phyloP scores from a whole-genome alignment of 2,888 invertebrate species.

The Calameuta idolon region DNA sequence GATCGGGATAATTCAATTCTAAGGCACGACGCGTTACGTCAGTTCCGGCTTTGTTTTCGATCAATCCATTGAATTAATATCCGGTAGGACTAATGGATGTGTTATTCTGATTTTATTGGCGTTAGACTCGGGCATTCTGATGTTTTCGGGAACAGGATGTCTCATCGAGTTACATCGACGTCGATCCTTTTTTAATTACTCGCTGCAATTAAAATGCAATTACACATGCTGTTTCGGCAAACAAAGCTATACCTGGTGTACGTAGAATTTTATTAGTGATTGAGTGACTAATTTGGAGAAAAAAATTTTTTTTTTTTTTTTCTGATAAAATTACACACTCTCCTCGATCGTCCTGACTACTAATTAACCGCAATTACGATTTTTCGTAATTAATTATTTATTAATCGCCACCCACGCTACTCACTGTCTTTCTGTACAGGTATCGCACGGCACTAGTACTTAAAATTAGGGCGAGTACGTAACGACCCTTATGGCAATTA shows the following conservation, averaged over 20 bases:
- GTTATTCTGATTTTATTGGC: not conserved
- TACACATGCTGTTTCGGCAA: not conserved
- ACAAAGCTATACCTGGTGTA: not conserved
- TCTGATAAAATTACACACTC: too few relatives aligned
- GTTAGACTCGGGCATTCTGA: not conserved
- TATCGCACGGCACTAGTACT: not conserved
- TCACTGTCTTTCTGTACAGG: not conserved
- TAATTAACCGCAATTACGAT: not conserved
- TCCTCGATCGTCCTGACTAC: not conserved
- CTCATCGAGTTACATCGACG: not conserved
- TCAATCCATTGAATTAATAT: not conserved
- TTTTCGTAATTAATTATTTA: not conserved
- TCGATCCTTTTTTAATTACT: not conserved
- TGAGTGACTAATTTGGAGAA: too few relatives aligned
- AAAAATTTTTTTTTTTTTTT: too few relatives aligned
- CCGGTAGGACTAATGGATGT: not conserved
- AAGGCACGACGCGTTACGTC: not conserved
- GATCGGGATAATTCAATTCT: not conserved
- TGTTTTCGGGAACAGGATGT: not conserved
- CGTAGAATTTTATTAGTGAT: not conserved
- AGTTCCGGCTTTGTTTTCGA: not conserved
- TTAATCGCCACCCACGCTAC: not conserved
- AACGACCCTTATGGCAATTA: constrained; percentile 31
- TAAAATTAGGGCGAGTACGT: not conserved
- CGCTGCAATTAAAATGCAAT: not conserved